Evolutionary conservation across 2,797 vertebrate genomes (phyloP).

Genomic region (Brachyrhaphis roseni): DNA sequence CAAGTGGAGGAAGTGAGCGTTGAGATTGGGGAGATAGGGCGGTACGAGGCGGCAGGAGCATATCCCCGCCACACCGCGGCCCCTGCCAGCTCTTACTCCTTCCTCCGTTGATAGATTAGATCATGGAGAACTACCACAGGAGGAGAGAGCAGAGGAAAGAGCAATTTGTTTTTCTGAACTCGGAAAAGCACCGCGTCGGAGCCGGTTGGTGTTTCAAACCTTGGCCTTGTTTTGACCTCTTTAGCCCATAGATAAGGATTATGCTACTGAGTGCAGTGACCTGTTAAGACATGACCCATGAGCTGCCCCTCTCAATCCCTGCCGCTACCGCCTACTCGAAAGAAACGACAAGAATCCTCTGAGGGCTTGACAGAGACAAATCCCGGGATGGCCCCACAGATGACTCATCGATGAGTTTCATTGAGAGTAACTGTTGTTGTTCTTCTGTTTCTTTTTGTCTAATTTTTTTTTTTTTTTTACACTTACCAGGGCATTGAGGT

Average conservation of each 20-base stretch:
- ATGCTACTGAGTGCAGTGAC: conserved; percentile 58
- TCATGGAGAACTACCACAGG: conserved; percentile 56
- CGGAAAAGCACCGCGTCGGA: conserved; percentile 27
- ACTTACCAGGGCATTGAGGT: conserved; percentile 15
- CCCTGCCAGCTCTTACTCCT: conserved; percentile 60
- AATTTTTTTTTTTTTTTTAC: conserved; percentile 4
- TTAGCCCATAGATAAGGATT: conserved; percentile 57
- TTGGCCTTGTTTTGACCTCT: conserved; percentile 62
- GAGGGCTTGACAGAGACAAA: conserved; percentile 59
- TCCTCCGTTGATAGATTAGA: conserved; percentile 74
- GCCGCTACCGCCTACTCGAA: conserved; percentile 45
- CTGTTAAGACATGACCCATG: conserved; percentile 73
- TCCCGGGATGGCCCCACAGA: conserved; percentile 56
- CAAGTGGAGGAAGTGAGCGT: conserved; percentile 60
- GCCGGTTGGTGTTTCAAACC: conserved; percentile 42
- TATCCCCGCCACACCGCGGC: conserved; percentile 59
- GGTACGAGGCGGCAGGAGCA: conserved; percentile 37
- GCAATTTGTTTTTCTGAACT: conserved; percentile 33
- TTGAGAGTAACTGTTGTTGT: conserved; percentile 52
- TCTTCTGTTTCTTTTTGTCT: conserved; percentile 14
- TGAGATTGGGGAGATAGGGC: conserved; percentile 47
- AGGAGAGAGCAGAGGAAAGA: conserved; percentile 29
- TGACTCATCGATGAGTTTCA: conserved; percentile 75
- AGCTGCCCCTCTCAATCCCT: conserved; percentile 50
- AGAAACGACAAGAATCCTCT: conserved; percentile 53